phyloP scores from a whole-genome alignment of 2,113 vertebrate genomes.

The Carassius auratus region DNA sequence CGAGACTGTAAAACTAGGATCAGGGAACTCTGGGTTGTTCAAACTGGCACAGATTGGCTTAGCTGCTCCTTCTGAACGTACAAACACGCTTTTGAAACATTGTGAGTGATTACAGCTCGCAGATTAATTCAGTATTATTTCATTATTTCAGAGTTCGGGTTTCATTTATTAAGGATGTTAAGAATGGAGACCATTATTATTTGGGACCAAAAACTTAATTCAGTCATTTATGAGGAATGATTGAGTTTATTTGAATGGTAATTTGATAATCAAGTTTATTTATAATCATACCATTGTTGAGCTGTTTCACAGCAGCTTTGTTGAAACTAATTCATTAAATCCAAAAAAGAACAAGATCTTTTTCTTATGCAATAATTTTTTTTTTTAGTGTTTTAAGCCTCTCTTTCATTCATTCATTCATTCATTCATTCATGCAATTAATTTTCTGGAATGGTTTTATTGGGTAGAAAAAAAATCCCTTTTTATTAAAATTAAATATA shows the following conservation, averaged over 20 bases:
- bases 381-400: no score
- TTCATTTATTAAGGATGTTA: conserved; percentile 5
- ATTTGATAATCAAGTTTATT: neutral
- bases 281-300: neutral
- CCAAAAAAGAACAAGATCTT: neutral
- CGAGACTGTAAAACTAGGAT: conserved; percentile 66
- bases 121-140: neutral
- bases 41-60: conserved; percentile 41
- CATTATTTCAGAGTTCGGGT: neutral
- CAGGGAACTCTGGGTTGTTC: conserved; percentile 47
- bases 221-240: neutral
- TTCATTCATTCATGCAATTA: no score
- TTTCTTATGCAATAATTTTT: neutral
- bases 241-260: neutral
- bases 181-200: neutral
- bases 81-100: conserved; percentile 40
- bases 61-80: conserved; percentile 39
- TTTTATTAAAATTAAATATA: no score
- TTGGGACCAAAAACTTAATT: neutral
- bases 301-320: neutral
- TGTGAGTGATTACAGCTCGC: conserved; percentile 21
- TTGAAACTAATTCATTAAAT: neutral
- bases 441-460: no score
- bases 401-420: no score
- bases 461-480: no score